phyloP scores from a whole-genome alignment of 2,113 vertebrate genomes.

The Clarias magur region DNA sequence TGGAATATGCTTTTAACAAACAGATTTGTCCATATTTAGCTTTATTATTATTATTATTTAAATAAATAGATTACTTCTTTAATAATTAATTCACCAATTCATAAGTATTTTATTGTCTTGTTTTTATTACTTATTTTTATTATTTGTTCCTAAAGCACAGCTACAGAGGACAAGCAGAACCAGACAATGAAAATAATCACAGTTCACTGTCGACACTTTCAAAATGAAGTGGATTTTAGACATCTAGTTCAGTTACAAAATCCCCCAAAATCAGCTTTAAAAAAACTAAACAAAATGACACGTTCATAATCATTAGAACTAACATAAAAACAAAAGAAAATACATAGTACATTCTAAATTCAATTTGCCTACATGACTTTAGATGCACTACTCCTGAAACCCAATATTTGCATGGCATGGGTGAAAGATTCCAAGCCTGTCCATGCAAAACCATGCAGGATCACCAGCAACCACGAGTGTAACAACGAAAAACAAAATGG shows the following conservation, averaged over 20 bases:
- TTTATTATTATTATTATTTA: background rate
- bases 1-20: background rate
- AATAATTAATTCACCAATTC: background rate
- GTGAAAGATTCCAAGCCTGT: background rate
- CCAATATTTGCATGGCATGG: conserved; percentile 9
- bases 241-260: background rate
- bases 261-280: conserved; percentile 2
- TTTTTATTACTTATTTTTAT: conserved; percentile 4
- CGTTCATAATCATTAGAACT: background rate
- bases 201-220: conserved; percentile 35
- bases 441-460: background rate
- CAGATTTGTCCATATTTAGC: background rate
- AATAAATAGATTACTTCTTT: background rate
- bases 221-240: conserved; percentile 19
- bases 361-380: background rate
- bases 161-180: conserved; percentile 21
- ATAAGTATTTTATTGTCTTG: background rate
- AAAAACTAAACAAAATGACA: background rate
- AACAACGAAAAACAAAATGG: background rate
- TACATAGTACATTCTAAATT: background rate
- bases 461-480: background rate
- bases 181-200: conserved; percentile 17
- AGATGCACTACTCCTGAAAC: background rate
- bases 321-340: background rate
- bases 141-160: conserved; percentile 12